Evolutionary conservation across 1,140 invertebrate species (phyloP).

Genomic region (Saxidomus purpurata): DNA sequence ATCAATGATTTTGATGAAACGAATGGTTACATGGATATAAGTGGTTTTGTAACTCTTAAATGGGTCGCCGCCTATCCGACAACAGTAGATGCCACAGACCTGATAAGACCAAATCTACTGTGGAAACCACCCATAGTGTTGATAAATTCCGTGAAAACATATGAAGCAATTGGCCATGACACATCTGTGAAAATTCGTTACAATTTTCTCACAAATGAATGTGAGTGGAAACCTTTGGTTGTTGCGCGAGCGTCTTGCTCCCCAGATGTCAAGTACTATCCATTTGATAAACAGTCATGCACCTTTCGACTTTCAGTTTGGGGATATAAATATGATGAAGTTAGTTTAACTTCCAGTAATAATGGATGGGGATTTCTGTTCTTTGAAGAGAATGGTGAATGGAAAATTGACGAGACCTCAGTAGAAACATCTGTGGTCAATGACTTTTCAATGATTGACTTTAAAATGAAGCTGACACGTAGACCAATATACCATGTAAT

Average conservation of each 20-base stretch:
- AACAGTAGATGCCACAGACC: neutral
- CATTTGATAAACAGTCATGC: slow-evolving; percentile 57
- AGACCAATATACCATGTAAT: slow-evolving; percentile 54
- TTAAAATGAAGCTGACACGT: slow-evolving; percentile 30
- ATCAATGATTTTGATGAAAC: slow-evolving; percentile 64
- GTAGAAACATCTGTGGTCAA: neutral
- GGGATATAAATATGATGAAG: slow-evolving; percentile 32
- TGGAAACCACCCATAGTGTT: slow-evolving; percentile 57
- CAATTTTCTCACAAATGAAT: slow-evolving; percentile 7
- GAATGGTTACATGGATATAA: slow-evolving; percentile 57
- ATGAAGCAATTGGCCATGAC: slow-evolving; percentile 43
- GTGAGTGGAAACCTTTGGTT: slow-evolving; percentile 50
- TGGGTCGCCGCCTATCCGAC: neutral
- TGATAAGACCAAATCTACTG: neutral
- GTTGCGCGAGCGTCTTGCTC: slow-evolving; percentile 25
- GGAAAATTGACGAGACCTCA: slow-evolving; percentile 36
- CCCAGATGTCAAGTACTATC: slow-evolving; percentile 57
- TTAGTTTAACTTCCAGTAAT: neutral
- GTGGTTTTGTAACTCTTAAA: slow-evolving; percentile 45
- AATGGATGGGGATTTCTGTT: slow-evolving; percentile 25
- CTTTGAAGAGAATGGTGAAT: slow-evolving; percentile 63
- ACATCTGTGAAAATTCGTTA: slow-evolving; percentile 14
- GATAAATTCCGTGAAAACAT: slow-evolving; percentile 44
- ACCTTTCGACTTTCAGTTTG: slow-evolving; percentile 34
- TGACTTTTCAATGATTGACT: slow-evolving; percentile 24